Evolutionary conservation across 2,888 invertebrate species (phyloP).

Genomic region (Euclidia mi): DNA sequence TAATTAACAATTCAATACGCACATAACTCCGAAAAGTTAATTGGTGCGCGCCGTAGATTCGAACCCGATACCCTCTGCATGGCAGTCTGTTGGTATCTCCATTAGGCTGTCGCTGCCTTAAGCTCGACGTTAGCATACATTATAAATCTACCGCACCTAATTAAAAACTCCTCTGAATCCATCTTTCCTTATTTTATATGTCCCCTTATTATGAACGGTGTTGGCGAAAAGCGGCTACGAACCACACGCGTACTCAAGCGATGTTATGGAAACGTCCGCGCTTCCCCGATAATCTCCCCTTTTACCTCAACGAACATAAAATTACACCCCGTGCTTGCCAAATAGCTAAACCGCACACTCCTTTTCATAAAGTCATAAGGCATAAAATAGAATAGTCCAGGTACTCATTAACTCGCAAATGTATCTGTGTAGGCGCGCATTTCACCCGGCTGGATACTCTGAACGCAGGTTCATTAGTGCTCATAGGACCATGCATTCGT

Average conservation of each 20-base stretch:
- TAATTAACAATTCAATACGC: too few species aligned
- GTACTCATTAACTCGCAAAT: constrained; percentile 57
- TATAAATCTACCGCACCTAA: constrained; percentile 12
- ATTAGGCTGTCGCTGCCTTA: too few species aligned
- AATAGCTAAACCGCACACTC: constrained; percentile 28
- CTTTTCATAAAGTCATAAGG: constrained; percentile 52
- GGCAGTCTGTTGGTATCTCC: too few species aligned
- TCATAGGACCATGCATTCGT: constrained; percentile 69
- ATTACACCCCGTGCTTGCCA: constrained; percentile 33
- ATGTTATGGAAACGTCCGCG: constrained; percentile 61
- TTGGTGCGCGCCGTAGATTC: too few species aligned
- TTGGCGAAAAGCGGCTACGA: constrained; percentile 37
- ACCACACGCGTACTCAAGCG: constrained; percentile 49
- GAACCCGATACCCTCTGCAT: too few species aligned
- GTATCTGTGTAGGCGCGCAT: constrained; percentile 55
- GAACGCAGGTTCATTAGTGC: constrained; percentile 78
- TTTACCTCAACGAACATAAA: constrained; percentile 52
- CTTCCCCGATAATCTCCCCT: constrained; percentile 63
- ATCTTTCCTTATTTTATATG: constrained; percentile 32
- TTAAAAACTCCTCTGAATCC: constrained; percentile 23
- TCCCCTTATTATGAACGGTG: constrained; percentile 48
- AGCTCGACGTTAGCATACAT: not conserved
- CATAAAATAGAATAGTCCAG: constrained; percentile 50
- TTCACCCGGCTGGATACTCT: constrained; percentile 64
- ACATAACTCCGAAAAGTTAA: too few species aligned